Conservation (phyloP, 2,113 vertebrate species). For the Urocynchramus pylzowi region DNA sequence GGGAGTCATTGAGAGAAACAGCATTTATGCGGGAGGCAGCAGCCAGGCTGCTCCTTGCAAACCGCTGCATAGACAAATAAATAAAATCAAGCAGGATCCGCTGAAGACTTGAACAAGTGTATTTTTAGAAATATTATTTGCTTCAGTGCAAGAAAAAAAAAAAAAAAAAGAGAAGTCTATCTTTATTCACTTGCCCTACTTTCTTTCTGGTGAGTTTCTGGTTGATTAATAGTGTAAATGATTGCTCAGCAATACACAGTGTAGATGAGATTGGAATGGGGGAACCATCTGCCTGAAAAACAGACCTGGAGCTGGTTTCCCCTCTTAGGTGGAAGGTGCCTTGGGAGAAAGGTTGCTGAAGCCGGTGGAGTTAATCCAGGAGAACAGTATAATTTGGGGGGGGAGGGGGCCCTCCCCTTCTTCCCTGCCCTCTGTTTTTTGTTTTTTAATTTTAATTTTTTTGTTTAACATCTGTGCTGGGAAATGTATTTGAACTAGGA, state of each 20-base stretch:
- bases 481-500: background rate
- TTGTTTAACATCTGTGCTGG: background rate
- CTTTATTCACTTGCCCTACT: conserved; percentile 37
- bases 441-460: background rate
- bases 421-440: background rate
- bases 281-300: background rate
- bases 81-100: background rate
- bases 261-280: background rate
- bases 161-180: background rate
- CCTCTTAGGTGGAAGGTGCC: background rate
- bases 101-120: background rate
- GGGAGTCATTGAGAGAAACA: background rate
- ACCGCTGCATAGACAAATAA: background rate
- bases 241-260: conserved; percentile 1
- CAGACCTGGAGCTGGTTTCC: background rate
- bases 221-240: conserved; percentile 6
- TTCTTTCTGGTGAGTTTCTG: conserved; percentile 26
- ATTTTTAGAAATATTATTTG: conserved; percentile 45
- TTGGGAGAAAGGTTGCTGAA: background rate
- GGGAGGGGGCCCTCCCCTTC: background rate
- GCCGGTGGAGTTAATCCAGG: background rate
- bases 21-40: background rate
- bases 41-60: background rate
- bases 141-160: background rate
- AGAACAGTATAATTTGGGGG: background rate